Conservation (phyloP, 2,888 invertebrate species). For the Diplazon laetatorius region DNA sequence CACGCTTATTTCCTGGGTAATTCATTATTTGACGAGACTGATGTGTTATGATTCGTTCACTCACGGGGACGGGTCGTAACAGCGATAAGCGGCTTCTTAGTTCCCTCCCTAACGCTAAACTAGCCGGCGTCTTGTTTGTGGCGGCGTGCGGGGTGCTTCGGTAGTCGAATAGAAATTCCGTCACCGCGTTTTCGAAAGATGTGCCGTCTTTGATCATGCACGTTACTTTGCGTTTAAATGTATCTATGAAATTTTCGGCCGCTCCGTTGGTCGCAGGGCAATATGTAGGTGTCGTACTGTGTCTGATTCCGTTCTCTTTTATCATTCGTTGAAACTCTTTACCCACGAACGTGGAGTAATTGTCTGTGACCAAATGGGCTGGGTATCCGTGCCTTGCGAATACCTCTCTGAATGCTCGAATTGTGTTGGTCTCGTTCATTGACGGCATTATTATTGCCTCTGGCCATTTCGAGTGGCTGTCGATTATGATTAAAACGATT, state of each 20-base stretch:
- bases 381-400: slow-evolving; percentile 24
- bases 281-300: slow-evolving; percentile 55
- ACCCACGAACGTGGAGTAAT: slow-evolving; percentile 45
- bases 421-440: slow-evolving; percentile 21
- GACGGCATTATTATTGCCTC: slow-evolving; percentile 19
- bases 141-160: slow-evolving; percentile 54
- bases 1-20: too few species aligned
- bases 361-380: slow-evolving; percentile 38
- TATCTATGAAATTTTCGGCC: slow-evolving; percentile 53
- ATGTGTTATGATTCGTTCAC: too few species aligned
- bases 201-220: slow-evolving; percentile 42
- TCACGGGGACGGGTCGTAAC: too few species aligned
- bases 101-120: slow-evolving; percentile 44
- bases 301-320: slow-evolving; percentile 54
- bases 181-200: slow-evolving; percentile 32
- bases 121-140: slow-evolving; percentile 59
- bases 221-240: slow-evolving; percentile 53
- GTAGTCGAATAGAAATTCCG: slow-evolving; percentile 62
- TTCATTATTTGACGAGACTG: too few species aligned
- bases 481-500: slow-evolving; percentile 37
- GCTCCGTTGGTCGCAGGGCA: slow-evolving; percentile 59
- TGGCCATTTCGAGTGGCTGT: slow-evolving; percentile 53
- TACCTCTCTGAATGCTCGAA: slow-evolving; percentile 17
- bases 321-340: slow-evolving; percentile 51
- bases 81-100: slow-evolving; percentile 51